Conservation (phyloP, 1,140 invertebrate genomes). For the Notospermus geniculatus region DNA sequence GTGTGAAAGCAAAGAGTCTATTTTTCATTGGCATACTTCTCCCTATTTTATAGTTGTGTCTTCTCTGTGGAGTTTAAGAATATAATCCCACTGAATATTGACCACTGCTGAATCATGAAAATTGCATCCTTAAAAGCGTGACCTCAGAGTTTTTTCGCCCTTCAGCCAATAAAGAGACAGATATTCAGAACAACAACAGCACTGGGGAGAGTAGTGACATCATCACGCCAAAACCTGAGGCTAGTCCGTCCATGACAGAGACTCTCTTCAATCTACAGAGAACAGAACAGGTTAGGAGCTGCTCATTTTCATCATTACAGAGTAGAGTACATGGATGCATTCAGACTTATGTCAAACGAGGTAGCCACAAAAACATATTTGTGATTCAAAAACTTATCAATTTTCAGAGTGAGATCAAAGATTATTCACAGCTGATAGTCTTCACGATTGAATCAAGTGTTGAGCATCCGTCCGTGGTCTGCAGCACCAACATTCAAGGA, state of each 20-base stretch:
- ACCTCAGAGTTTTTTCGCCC: constrained; percentile 4
- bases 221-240: constrained; percentile 23
- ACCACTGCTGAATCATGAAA: too few relatives aligned
- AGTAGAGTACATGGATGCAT: too few relatives aligned
- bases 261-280: constrained; percentile 37
- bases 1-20: too few relatives aligned
- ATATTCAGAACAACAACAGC: constrained; percentile 18
- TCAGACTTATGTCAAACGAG: too few relatives aligned
- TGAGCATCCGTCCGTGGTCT: not conserved
- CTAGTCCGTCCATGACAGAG: constrained; percentile 26
- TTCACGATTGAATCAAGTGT: not conserved
- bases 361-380: too few relatives aligned
- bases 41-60: too few relatives aligned
- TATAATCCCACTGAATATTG: too few relatives aligned
- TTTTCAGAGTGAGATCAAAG: not conserved
- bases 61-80: too few relatives aligned
- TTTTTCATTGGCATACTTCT: too few relatives aligned
- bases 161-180: constrained; percentile 11
- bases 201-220: constrained; percentile 22
- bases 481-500: constrained; percentile 1
- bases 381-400: too few relatives aligned
- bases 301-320: too few relatives aligned
- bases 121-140: too few relatives aligned
- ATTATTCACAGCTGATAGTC: constrained; percentile 7
- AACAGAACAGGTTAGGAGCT: constrained; percentile 30